phyloP scores from a whole-genome alignment of 1,140 invertebrate species.

The Samia ricini region DNA sequence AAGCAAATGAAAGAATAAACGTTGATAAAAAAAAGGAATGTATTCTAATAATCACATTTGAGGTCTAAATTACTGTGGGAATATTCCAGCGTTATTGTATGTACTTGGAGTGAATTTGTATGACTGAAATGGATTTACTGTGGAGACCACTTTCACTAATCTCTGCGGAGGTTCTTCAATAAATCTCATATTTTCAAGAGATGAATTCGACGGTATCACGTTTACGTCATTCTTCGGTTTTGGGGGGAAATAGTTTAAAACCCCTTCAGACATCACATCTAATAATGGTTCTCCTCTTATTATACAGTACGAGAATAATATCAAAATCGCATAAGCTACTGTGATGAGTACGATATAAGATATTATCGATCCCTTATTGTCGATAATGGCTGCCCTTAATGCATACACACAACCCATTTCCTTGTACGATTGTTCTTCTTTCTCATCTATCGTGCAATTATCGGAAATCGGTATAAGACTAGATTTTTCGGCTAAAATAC shows the following conservation, averaged over 20 bases:
- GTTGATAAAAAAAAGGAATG: neutral
- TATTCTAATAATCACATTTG: neutral
- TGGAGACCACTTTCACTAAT: slow-evolving; percentile 53
- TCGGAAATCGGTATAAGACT: slow-evolving; percentile 38
- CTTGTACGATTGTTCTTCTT: slow-evolving; percentile 27
- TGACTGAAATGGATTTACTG: slow-evolving; percentile 48
- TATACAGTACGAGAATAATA: slow-evolving; percentile 56
- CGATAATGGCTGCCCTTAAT: slow-evolving; percentile 36
- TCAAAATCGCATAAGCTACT: slow-evolving; percentile 35
- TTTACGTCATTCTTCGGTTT: slow-evolving; percentile 28
- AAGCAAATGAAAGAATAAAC: neutral
- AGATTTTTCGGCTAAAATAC: slow-evolving; percentile 42
- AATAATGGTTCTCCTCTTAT: slow-evolving; percentile 51
- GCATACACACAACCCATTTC: slow-evolving; percentile 49
- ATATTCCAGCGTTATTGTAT: slow-evolving; percentile 21
- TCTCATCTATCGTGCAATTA: slow-evolving; percentile 36
- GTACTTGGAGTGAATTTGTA: slow-evolving; percentile 47
- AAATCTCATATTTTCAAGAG: slow-evolving; percentile 54
- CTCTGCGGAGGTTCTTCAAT: slow-evolving; percentile 56
- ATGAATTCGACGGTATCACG: slow-evolving; percentile 24
- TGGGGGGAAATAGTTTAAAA: slow-evolving; percentile 17
- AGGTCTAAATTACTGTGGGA: slow-evolving; percentile 17
- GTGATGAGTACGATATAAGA: slow-evolving; percentile 43
- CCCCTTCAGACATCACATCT: slow-evolving; percentile 22
- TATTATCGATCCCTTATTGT: slow-evolving; percentile 46